Base-by-base conservation (phyloP, 2,113 vertebrate species). In the Otocyon megalotis region DNA sequence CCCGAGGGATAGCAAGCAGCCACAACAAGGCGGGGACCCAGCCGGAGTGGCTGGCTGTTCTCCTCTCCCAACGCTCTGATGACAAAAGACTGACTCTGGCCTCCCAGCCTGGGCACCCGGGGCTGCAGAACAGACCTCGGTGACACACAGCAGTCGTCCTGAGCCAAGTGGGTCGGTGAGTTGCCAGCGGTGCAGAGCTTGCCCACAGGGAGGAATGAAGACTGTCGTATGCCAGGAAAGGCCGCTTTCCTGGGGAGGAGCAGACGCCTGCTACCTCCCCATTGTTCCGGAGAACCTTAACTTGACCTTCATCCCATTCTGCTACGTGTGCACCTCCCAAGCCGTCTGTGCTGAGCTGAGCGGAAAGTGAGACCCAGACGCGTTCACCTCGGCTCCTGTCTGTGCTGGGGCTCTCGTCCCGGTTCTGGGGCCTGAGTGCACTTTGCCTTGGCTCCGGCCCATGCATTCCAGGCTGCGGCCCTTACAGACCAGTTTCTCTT, bases 291-390 rank as follows among this genome's bases (percentile, higher is more conserved):
- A 74, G 94, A 96, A 90, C 58, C 67, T 76, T 28, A 6, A 83
- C 96, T 94, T 95, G 94, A 95, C 95, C 95, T 94, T 97, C 43
- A 0, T 85, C 97, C 96, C 88, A 24, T 86, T 82, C 94, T 94
- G 79, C 54, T 93, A 54, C 97, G 54, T 69, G 91, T 79, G 83
- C 93, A 65, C 26, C 94, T 79, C 92, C 32, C 15, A 82, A 24
- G 74, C 96, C 79, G 90, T 74, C 82, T 26, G 0, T 60, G 85
- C 97, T 97, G 96, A 98, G 93, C 93, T 74, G 97, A 93, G 95
- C 88, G 93, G 93, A 97, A 97, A 54, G 14, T 35, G 90, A 97
- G 96, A 60, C 17, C 58, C 35, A 84, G 77, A 92, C 77, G 22
- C 65, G 79, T 89, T 83, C 87, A 94, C 97, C 91, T 97, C 79